Conservation (phyloP, 1,140 invertebrate genomes). For the Micrasema minimum region DNA sequence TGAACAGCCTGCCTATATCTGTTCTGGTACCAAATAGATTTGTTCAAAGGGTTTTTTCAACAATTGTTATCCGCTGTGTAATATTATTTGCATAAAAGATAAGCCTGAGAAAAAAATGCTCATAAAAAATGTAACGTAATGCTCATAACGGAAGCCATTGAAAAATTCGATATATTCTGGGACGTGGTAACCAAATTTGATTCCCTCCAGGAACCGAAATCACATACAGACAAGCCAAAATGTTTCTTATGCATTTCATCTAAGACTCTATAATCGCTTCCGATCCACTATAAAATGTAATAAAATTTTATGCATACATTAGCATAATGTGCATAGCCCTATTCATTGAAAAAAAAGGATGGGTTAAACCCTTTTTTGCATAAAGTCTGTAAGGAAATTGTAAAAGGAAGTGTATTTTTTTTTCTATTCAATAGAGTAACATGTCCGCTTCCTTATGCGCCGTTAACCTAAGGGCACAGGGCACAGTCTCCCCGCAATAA, state of each 20-base stretch:
- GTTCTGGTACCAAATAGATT: constrained; percentile 47
- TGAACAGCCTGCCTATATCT: constrained; percentile 40
- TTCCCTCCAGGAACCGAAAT: constrained; percentile 27
- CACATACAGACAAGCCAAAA: constrained; percentile 48
- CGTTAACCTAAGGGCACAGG: constrained; percentile 55
- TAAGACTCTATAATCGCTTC: constrained; percentile 26
- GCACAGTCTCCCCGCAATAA: constrained; percentile 44
- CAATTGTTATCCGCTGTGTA: constrained; percentile 50
- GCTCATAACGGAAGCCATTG: constrained; percentile 49
- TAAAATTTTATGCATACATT: constrained; percentile 68
- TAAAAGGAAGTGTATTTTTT: constrained; percentile 45
- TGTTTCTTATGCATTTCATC: constrained; percentile 44
- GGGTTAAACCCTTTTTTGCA: constrained; percentile 68
- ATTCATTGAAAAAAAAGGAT: constrained; percentile 69
- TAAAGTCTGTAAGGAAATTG: constrained; percentile 56
- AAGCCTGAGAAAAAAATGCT: constrained; percentile 52
- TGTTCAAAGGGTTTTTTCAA: constrained; percentile 48
- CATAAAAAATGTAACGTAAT: constrained; percentile 48
- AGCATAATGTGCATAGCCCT: constrained; percentile 68
- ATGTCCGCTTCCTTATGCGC: constrained; percentile 54
- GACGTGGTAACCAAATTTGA: constrained; percentile 44
- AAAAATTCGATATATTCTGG: constrained; percentile 52
- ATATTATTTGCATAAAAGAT: constrained; percentile 54
- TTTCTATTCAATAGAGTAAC: constrained; percentile 48
- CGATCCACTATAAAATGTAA: constrained; percentile 49